Evolutionary conservation across 64 coral and sea anemone genomes (phyloP), one percentile per base, ranked within the genome.

Genomic region (Montipora capricornis): DNA sequence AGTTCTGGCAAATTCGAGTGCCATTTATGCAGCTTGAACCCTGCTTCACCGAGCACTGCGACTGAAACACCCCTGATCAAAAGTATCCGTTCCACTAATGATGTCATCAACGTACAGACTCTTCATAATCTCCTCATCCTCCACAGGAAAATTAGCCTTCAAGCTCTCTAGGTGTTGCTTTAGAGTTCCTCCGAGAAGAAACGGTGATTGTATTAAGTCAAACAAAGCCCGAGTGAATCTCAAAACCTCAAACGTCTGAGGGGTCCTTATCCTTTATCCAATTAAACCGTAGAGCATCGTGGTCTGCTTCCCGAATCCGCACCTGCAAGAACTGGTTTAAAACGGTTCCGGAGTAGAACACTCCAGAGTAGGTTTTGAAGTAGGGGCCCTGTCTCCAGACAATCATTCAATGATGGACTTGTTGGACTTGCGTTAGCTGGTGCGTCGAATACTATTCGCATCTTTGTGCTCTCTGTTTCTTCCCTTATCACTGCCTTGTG

Each of bases 101-200:
- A 93, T 5, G 14, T 87, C 91, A 87, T 93, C 91, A n/a, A 93
- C 91, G 46, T 93, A 78, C 50, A 78, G 16, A 75, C 81, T 92
- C 19, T 83, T 71, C 62, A 24, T 52, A 7, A 92, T 92, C 47
- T 92, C 90, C 12, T 17, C 49, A 50, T 73, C 89, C 49, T 91
- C 67, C 20, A 1, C 44, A 1, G 71, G 81, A 51, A 46, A 93
- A 0, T 50, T 67, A 46, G 47, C 73, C 12, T 46, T 58, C 7
- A 22, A 60, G 15, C 20, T 78, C 48, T 79, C 22, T 5, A 80
- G 49, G 17, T 80, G 77, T 5, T 67, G 52, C 15, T 90, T 79
- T 17, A 91, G 50, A 73, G 89, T 83, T 71, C 79, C 64, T 49
- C 66, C 64, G 4, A 91, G 68, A 11, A 82, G 64, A 83, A 91